Evolutionary conservation across 2,113 vertebrate species (phyloP).

Genomic region (Cervus canadensis): DNA sequence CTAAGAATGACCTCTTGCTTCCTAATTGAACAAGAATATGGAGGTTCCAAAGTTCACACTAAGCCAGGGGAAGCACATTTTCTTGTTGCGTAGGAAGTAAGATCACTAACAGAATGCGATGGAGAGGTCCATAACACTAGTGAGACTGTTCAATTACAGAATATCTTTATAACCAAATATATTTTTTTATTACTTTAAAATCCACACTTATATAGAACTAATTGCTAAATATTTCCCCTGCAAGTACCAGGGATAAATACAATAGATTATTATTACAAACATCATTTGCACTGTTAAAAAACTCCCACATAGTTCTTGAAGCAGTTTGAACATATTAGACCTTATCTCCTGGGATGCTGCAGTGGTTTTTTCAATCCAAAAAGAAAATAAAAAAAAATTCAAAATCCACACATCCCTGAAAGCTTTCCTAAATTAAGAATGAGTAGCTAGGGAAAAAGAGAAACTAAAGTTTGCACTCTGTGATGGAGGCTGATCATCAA

Average conservation of each 20-base stretch:
- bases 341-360: background rate
- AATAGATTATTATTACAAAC: background rate
- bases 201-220: background rate
- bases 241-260: background rate
- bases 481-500: background rate
- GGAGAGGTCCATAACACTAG: background rate
- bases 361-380: background rate
- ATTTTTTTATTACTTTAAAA: background rate
- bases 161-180: background rate
- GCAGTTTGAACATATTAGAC: background rate
- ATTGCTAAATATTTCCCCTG: background rate
- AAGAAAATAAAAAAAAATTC: background rate
- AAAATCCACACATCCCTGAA: background rate
- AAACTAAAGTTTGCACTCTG: background rate
- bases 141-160: background rate
- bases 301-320: background rate
- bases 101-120: background rate
- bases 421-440: background rate
- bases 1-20: background rate
- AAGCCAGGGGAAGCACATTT: background rate
- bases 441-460: background rate
- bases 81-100: background rate
- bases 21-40: background rate
- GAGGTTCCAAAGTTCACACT: background rate
- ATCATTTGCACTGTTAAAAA: conserved; percentile 27